A percentile compares a stretch with the other conserved stretches of the same genome.
phyloP scores from a whole-genome alignment of 2,113 vertebrate species.

The Tapirus terrestris region DNA sequence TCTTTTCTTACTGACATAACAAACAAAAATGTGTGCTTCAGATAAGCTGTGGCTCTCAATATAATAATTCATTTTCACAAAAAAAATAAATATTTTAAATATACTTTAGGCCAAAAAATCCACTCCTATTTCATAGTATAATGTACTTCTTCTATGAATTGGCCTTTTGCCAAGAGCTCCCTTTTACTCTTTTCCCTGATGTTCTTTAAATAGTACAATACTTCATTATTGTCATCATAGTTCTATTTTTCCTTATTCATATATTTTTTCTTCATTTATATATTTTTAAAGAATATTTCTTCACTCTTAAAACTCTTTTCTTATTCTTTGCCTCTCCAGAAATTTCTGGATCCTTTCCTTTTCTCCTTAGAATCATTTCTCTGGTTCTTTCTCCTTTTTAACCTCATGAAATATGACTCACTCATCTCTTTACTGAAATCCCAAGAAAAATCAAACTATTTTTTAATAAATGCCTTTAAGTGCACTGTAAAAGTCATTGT shows the following conservation, averaged over 20 bases:
- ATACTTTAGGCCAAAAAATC: not conserved
- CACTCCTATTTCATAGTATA: not conserved
- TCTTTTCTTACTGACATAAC: not conserved
- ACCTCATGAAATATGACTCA: not conserved
- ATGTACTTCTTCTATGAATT: not conserved
- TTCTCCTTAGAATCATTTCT: not conserved
- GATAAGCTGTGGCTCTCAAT: not conserved
- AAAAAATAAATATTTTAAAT: slow-evolving; percentile 35
- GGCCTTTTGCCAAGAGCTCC: not conserved
- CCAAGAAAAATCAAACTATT: not conserved
- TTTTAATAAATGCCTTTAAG: not conserved
- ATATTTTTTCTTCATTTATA: not conserved
- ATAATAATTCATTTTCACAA: not conserved
- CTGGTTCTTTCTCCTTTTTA: not conserved
- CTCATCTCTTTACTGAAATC: not conserved
- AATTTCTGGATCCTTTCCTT: not conserved
- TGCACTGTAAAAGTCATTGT: not conserved
- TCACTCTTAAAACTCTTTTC: not conserved
- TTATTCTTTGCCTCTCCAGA: not conserved
- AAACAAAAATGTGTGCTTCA: not conserved
- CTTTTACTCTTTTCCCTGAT: not conserved
- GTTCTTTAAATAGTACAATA: not conserved
- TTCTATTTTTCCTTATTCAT: slow-evolving; percentile 31
- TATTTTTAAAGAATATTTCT: not conserved
- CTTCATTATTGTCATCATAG: not conserved